These are phyloP conservation scores for Crambe crambe DNA, from an alignment of 37 sponge, comb jelly and placozoan genomes.

Conservation along the genomic window DNA sequence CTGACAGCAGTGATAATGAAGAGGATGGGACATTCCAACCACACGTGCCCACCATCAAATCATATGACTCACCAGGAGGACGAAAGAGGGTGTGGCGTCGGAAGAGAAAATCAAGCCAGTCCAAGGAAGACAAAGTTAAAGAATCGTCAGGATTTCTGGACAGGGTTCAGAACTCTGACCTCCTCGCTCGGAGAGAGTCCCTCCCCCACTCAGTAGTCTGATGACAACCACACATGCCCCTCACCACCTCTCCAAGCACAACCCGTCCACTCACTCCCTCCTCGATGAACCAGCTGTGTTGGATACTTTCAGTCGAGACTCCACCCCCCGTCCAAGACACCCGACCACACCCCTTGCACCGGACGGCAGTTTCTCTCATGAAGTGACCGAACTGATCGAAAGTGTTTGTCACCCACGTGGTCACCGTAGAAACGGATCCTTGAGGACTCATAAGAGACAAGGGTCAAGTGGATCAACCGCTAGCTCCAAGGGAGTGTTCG, in stretches of 20 bases:
- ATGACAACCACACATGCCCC: background rate
- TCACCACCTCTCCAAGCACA: no score
- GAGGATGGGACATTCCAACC: background rate
- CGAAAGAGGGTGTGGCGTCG: conserved; percentile 4
- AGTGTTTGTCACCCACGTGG: conserved; percentile 23
- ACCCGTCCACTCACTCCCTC: no score
- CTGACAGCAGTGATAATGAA: background rate
- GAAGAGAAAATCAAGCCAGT: conserved; percentile 6
- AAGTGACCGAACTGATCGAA: conserved; percentile 35
- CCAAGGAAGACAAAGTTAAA: background rate
- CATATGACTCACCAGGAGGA: background rate
- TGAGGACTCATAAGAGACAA: background rate
- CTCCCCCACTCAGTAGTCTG: background rate
- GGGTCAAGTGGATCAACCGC: background rate
- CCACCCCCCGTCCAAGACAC: conserved; percentile 2
- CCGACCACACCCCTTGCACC: conserved; percentile 23
- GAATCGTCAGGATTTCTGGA: background rate
- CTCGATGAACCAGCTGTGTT: no score
- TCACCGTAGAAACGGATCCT: background rate
- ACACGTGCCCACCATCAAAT: background rate
- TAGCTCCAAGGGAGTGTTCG: no score
- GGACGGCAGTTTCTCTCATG: conserved; percentile 39
- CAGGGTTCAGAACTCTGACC: background rate
- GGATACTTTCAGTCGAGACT: conserved; percentile 4
- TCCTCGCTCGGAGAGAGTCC: background rate